Conservation (phyloP, 2,797 vertebrate genomes). For the Graptemys geographica region DNA sequence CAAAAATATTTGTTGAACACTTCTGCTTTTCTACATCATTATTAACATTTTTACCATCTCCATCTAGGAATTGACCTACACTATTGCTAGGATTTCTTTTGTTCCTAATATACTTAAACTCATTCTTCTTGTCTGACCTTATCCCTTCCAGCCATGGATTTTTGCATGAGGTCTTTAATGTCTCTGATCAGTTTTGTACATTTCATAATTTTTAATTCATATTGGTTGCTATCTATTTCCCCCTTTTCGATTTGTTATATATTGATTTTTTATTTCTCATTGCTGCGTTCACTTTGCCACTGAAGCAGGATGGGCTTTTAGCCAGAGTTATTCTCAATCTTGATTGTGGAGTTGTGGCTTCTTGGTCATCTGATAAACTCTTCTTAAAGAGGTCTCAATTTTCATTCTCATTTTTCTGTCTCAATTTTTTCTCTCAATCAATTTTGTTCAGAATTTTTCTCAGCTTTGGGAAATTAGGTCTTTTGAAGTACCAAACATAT, state of each 20-base stretch:
- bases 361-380: slow-evolving; percentile 26
- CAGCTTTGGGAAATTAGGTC: not conserved
- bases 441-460: slow-evolving; percentile 17
- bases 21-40: not conserved
- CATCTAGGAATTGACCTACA: not conserved
- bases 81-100: not conserved
- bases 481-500: not conserved
- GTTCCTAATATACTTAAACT: slow-evolving; percentile 20
- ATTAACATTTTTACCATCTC: slow-evolving; percentile 2
- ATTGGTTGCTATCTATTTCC: slow-evolving; percentile 24
- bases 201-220: slow-evolving; percentile 63
- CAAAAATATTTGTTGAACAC: slow-evolving; percentile 30
- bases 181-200: slow-evolving; percentile 62
- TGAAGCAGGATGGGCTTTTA: slow-evolving; percentile 54
- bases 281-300: slow-evolving; percentile 19
- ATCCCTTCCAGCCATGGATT: not conserved
- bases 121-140: not conserved
- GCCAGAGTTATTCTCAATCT: slow-evolving; percentile 26
- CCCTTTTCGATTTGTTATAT: slow-evolving; percentile 39
- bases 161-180: slow-evolving; percentile 36
- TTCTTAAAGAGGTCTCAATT: not conserved
- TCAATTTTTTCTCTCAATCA: not conserved
- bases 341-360: slow-evolving; percentile 32
- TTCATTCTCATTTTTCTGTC: not conserved
- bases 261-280: slow-evolving; percentile 66